Percentiles rank a stretch among this genome's conserved stretches.
phyloP scores from a whole-genome alignment of 2,888 invertebrate species.

The Galeopsomyia nigrocyanea region DNA sequence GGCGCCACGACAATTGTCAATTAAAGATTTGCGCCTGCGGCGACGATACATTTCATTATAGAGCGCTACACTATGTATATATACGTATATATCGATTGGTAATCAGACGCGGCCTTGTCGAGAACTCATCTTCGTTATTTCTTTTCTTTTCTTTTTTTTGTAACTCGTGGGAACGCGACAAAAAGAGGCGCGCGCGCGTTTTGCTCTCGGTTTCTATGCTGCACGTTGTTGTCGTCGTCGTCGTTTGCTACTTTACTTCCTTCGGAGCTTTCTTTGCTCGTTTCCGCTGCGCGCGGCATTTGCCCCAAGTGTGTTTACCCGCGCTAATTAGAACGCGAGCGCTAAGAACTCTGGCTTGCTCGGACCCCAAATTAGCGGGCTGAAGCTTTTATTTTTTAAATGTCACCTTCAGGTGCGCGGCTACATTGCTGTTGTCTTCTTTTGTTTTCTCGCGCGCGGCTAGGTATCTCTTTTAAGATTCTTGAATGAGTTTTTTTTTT shows the following conservation, averaged over 20 bases:
- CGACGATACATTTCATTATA: constrained; percentile 62
- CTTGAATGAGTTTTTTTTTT: no score
- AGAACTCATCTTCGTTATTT: constrained; percentile 36
- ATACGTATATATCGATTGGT: constrained; percentile 55
- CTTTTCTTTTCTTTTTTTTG: constrained; percentile 35
- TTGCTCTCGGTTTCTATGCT: constrained; percentile 4
- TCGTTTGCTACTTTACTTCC: constrained; percentile 17
- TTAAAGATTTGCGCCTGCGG: constrained; percentile 65
- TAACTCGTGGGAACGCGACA: constrained; percentile 46
- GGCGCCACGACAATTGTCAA: constrained; percentile 68
- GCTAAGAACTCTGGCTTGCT: background rate
- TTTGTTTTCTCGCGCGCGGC: no score
- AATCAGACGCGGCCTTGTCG: constrained; percentile 50
- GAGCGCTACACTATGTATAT: constrained; percentile 51
- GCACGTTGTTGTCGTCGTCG: constrained; percentile 8
- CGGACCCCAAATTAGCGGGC: constrained; percentile 10
- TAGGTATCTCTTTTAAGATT: no score
- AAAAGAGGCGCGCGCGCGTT: constrained; percentile 27
- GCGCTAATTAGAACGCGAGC: constrained; percentile 27
- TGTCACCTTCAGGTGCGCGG: no score
- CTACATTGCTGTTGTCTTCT: no score
- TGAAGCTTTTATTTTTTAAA: background rate
- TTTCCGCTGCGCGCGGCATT: constrained; percentile 5
- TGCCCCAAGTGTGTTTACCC: constrained; percentile 18
- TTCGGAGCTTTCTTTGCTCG: constrained; percentile 14